Conservation (phyloP, 2,888 invertebrate species). For the Eudemis profundana region DNA sequence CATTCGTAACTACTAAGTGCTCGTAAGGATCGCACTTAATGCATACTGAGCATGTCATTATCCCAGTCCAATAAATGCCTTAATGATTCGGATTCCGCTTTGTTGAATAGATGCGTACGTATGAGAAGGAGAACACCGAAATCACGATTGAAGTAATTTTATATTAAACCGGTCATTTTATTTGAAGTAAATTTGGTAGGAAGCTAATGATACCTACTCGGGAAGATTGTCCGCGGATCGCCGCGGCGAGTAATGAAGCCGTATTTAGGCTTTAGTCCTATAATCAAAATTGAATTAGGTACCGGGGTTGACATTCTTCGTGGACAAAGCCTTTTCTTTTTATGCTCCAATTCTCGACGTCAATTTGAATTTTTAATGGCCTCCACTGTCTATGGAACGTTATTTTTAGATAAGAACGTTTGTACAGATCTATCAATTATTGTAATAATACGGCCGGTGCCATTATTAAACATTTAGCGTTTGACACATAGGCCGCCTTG, state of each 20-base stretch:
- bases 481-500: constrained; percentile 19
- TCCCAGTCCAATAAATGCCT: constrained; percentile 43
- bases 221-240: constrained; percentile 82
- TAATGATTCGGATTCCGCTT: constrained; percentile 44
- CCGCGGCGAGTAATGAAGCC: constrained; percentile 78
- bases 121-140: constrained; percentile 66
- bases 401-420: constrained; percentile 54
- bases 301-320: constrained; percentile 81
- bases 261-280: constrained; percentile 82
- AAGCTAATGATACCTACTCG: constrained; percentile 81
- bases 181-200: constrained; percentile 74
- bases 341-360: constrained; percentile 79
- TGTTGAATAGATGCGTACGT: constrained; percentile 45
- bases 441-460: constrained; percentile 54
- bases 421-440: constrained; percentile 51
- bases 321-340: constrained; percentile 77
- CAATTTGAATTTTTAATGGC: constrained; percentile 77
- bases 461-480: constrained; percentile 48
- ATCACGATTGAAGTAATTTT: constrained; percentile 76
- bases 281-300: constrained; percentile 83
- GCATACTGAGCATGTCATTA: constrained; percentile 20
- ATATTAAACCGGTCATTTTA: constrained; percentile 78
- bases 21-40: constrained; percentile 6
- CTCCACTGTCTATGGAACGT: constrained; percentile 53
- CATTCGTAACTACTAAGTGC: not conserved